phyloP scores from a whole-genome alignment of 2,797 vertebrate genomes.

The Gymnoscopelus braueri region DNA sequence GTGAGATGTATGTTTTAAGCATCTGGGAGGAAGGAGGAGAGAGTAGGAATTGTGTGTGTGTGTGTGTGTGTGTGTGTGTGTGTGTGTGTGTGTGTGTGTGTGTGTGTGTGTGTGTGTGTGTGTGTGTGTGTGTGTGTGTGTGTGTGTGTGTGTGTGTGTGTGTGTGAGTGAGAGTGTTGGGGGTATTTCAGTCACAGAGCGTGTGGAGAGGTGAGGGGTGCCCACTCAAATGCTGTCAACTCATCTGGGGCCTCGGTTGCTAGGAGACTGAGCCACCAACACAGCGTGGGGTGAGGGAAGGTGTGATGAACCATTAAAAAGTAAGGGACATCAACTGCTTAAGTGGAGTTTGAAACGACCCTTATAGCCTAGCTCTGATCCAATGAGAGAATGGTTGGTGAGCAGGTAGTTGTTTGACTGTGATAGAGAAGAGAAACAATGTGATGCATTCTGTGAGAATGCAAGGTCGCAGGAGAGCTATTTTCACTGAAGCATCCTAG shows the following conservation, averaged over 20 bases:
- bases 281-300: constrained; percentile 65
- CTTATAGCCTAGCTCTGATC: constrained; percentile 25
- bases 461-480: background rate
- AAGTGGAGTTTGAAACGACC: constrained; percentile 39
- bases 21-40: no score
- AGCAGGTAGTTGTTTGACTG: background rate
- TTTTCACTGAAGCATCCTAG: background rate
- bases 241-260: constrained; percentile 69
- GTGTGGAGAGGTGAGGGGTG: constrained; percentile 62
- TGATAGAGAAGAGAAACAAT: background rate
- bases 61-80: no score
- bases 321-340: constrained; percentile 29
- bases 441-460: background rate
- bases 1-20: no score
- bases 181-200: background rate
- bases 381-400: constrained; percentile 25
- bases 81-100: no score
- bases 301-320: constrained; percentile 56
- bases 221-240: constrained; percentile 78
- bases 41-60: no score
- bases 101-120: no score
- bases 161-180: background rate
- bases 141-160: no score
- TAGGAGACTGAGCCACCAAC: constrained; percentile 66
- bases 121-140: no score